Evolutionary conservation across 2,113 vertebrate species (phyloP).

Genomic region (Phylloscopus whistleri): DNA sequence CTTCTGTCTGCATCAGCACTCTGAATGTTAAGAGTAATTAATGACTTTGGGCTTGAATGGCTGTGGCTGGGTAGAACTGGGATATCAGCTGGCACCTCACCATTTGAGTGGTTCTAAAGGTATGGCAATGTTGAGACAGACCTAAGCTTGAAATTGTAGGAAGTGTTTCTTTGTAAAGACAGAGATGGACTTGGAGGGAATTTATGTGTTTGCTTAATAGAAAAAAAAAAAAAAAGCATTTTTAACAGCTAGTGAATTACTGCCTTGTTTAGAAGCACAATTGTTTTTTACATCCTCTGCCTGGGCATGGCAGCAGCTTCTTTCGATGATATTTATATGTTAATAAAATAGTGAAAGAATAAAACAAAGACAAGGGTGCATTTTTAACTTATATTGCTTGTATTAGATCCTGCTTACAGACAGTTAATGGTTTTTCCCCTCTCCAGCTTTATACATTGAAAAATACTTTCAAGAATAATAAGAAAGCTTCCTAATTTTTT

Average conservation of each 20-base stretch:
- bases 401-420: slow-evolving; percentile 24
- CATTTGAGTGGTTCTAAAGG: not conserved
- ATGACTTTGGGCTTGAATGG: not conserved
- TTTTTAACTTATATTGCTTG: slow-evolving; percentile 39
- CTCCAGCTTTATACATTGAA: slow-evolving; percentile 21
- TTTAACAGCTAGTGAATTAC: slow-evolving; percentile 29
- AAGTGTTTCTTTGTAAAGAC: not conserved
- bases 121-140: not conserved
- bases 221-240: not conserved
- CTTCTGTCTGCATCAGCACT: not conserved
- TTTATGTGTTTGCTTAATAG: not conserved
- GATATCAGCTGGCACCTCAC: not conserved
- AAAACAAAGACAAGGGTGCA: slow-evolving; percentile 23
- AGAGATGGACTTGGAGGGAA: not conserved
- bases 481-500: slow-evolving; percentile 51
- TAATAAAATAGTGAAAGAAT: slow-evolving; percentile 57
- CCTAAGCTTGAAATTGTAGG: not conserved
- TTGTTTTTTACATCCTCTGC: not conserved
- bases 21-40: not conserved
- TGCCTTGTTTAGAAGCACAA: slow-evolving; percentile 2
- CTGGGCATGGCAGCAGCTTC: slow-evolving; percentile 14
- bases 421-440: not conserved
- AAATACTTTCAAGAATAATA: slow-evolving; percentile 27
- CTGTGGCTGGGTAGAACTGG: not conserved
- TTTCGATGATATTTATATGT: slow-evolving; percentile 50